Base-by-base conservation (phyloP, 2,113 vertebrate species). In the Ancistrus triradiatus region DNA sequence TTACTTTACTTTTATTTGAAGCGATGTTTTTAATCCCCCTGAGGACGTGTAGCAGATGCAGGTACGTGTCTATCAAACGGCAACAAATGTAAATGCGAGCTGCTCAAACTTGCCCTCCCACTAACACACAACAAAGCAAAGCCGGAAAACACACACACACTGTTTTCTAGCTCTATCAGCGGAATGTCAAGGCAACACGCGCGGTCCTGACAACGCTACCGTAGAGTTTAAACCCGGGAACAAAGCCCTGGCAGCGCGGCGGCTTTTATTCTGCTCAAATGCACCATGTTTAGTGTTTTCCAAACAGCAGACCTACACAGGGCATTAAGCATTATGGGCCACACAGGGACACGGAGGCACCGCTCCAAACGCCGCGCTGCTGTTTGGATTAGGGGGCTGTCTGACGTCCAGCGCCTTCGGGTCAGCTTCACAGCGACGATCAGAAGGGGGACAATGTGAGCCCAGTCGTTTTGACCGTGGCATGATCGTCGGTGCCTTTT, bases 11-110 rank as follows among this genome's bases (percentile, higher is more conserved):
- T 78, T 83, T 80, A 78, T 89, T 86, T 87, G 84, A 90, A 87
- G 85, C 84, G 85, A 78, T 83, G 85, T 84, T 87, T 59, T 87
- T 84, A 87, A 87, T 85, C 83, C 85, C 85, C 75, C 61, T 74
- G 77, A 81, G 76, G 77, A 81, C 80, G 78, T 74, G 42, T 69
- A 74, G 53, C 67, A 65, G 74, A 83, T 78, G 84, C 78, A 84
- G 78, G 83, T 82, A 80, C 83, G 43, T 28, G 74, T 44, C n/a
- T 50, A 75, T 58, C 66, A 69, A 69, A 60, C 65, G 11, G 42
- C 73, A 77, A 79, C 78, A 73, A 68, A 77, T 83, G 48, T 68
- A 74, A 85, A 80, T 51, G 67, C 27, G 67, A 78, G 69, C 40
- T 47, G 49, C 73, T 61, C 40, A 2, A 59, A 75, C 66, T 68